A percentile compares a stretch with the other conserved stretches of the same genome.
Evolutionary conservation across 2,888 invertebrate genomes (phyloP).

Genomic region (Drosophila subsilvestris): DNA sequence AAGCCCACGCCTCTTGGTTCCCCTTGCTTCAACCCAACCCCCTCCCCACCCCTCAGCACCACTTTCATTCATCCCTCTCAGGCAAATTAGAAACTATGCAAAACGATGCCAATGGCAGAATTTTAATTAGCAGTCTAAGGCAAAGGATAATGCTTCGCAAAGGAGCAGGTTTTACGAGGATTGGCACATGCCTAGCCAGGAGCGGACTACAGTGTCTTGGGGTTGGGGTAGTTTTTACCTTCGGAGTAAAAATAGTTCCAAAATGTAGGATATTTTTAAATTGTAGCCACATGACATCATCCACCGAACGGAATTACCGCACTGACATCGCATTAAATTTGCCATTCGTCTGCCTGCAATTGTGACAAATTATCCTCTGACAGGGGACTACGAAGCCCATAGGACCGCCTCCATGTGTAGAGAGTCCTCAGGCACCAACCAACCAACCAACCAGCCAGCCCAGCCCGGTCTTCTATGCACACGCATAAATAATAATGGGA

Average conservation of each 20-base stretch:
- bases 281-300: too few species aligned
- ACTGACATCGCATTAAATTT: slow-evolving; percentile 24
- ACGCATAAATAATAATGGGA: slow-evolving; percentile 75
- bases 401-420: slow-evolving; percentile 28
- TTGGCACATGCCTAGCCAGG: slow-evolving; percentile 43
- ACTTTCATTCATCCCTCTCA: slow-evolving; percentile 27
- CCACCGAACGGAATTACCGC: background rate
- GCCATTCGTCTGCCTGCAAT: slow-evolving; percentile 6
- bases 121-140: slow-evolving; percentile 73
- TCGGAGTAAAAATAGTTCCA: background rate
- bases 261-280: too few species aligned
- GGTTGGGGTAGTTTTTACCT: background rate
- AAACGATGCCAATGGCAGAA: slow-evolving; percentile 75
- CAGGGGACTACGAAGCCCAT: slow-evolving; percentile 38
- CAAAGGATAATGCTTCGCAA: slow-evolving; percentile 9
- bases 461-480: slow-evolving; percentile 46
- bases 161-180: slow-evolving; percentile 35
- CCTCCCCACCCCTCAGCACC: background rate
- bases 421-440: slow-evolving; percentile 2
- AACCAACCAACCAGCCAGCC: background rate
- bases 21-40: background rate
- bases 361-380: slow-evolving; percentile 29
- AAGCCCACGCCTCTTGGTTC: background rate
- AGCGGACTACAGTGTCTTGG: slow-evolving; percentile 24
- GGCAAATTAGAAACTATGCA: slow-evolving; percentile 74